Evolutionary conservation across 2,888 invertebrate genomes (phyloP).

Genomic region (Cosmopolites sordidus): DNA sequence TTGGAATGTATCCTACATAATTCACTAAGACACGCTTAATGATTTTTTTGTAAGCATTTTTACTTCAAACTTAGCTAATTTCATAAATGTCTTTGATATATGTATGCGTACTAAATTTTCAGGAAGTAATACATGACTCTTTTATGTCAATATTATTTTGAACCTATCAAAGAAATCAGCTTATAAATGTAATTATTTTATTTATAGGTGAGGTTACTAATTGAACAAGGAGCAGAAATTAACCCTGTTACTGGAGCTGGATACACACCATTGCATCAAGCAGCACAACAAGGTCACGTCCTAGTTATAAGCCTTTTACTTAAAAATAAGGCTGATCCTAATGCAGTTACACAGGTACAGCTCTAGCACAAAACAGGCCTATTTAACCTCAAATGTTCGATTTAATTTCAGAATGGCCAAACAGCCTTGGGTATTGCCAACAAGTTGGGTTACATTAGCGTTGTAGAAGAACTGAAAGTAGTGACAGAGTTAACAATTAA

Average conservation of each 20-base stretch:
- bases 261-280: conserved; percentile 95
- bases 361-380: too few species aligned
- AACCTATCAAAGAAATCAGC: too few species aligned
- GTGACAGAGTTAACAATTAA: conserved; percentile 72
- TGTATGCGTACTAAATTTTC: too few species aligned
- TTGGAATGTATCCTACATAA: too few species aligned
- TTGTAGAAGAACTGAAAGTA: conserved; percentile 92
- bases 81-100: too few species aligned
- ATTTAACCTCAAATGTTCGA: too few species aligned
- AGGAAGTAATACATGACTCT: too few species aligned
- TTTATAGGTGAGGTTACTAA: conserved; percentile 57
- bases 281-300: conserved; percentile 92
- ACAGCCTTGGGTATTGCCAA: conserved; percentile 96
- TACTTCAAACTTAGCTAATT: too few species aligned
- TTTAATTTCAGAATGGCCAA: conserved; percentile 81
- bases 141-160: too few species aligned
- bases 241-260: conserved; percentile 73
- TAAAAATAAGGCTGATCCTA: conserved; percentile 91
- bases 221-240: conserved; percentile 86
- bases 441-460: conserved; percentile 94
- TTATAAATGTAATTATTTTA: too few species aligned
- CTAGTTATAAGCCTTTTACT: conserved; percentile 88
- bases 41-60: too few species aligned
- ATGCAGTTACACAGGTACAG: conserved; percentile 90
- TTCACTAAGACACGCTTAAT: too few species aligned